A percentile compares a stretch with the other conserved stretches of the same genome.
Evolutionary conservation across 2,797 vertebrate species (phyloP).

Genomic region (Gymnothorax reevesii): DNA sequence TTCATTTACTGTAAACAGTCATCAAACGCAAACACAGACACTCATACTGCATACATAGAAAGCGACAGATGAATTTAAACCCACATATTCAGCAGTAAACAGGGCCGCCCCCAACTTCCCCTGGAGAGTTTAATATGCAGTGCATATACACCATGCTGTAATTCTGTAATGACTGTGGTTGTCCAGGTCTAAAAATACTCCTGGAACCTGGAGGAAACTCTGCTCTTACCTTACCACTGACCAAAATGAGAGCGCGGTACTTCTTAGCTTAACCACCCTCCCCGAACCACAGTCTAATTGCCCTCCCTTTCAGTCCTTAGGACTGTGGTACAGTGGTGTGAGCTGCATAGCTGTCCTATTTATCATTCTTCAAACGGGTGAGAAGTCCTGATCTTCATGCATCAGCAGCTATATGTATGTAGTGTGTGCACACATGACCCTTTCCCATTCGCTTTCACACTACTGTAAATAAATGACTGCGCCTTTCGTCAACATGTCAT

Average conservation of each 20-base stretch:
- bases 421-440: too few species aligned
- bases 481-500: too few species aligned
- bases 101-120: conserved; percentile 3
- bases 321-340: background rate
- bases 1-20: background rate
- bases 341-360: background rate
- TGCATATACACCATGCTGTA: conserved; percentile 28
- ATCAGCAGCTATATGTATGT: too few species aligned
- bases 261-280: background rate
- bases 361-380: background rate
- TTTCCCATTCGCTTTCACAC: too few species aligned
- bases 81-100: conserved; percentile 16
- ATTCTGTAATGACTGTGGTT: conserved; percentile 37
- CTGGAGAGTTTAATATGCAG: conserved; percentile 21
- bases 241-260: conserved; percentile 39
- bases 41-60: background rate
- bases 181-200: conserved; percentile 46
- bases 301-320: background rate
- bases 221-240: conserved; percentile 29
- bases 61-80: background rate
- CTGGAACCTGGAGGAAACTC: conserved; percentile 38
- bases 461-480: too few species aligned
- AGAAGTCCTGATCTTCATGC: background rate
- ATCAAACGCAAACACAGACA: background rate
- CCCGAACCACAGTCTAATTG: conserved; percentile 1